These are phyloP conservation scores for Mesitornis unicolor DNA, from an alignment of 2,113 vertebrate species.

Conservation along the genomic window DNA sequence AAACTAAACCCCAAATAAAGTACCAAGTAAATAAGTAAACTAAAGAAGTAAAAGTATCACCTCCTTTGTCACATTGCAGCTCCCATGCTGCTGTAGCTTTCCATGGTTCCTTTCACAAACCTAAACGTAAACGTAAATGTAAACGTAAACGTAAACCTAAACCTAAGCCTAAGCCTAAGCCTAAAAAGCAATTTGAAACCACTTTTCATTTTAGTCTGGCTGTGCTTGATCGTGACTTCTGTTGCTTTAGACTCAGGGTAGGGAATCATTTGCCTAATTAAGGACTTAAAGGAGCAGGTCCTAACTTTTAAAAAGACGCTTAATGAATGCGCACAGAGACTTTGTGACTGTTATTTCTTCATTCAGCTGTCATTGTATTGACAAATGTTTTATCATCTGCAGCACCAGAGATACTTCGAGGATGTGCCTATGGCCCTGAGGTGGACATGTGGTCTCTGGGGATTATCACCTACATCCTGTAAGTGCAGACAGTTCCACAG, in stretches of 20 bases:
- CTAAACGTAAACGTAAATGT: too few relatives aligned
- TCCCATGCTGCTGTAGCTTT: neutral
- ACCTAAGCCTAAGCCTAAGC: too few relatives aligned
- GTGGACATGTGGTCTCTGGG: conserved; percentile 92
- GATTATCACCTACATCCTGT: conserved; percentile 90
- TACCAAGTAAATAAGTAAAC: neutral
- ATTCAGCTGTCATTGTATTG: neutral
- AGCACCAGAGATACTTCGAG: conserved; percentile 87
- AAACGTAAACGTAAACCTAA: too few relatives aligned
- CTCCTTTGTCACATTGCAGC: neutral
- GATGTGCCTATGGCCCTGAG: conserved; percentile 87
- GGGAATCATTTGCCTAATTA: neutral
- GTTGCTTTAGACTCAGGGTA: neutral
- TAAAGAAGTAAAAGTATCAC: neutral
- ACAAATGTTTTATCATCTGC: conserved; percentile 35
- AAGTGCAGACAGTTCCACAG: conserved; percentile 58
- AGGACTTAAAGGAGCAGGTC: neutral
- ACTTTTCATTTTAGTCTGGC: neutral
- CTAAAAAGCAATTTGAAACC: neutral
- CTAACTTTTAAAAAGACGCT: neutral
- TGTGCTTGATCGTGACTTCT: neutral
- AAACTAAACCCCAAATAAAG: neutral
- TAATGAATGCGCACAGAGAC: accelerated
- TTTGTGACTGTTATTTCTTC: neutral
- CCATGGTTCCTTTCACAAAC: neutral